A percentile compares a stretch with the other conserved stretches of the same genome.
Evolutionary conservation across 2,888 invertebrate species (phyloP).

Genomic region (Therioaphis trifolii): DNA sequence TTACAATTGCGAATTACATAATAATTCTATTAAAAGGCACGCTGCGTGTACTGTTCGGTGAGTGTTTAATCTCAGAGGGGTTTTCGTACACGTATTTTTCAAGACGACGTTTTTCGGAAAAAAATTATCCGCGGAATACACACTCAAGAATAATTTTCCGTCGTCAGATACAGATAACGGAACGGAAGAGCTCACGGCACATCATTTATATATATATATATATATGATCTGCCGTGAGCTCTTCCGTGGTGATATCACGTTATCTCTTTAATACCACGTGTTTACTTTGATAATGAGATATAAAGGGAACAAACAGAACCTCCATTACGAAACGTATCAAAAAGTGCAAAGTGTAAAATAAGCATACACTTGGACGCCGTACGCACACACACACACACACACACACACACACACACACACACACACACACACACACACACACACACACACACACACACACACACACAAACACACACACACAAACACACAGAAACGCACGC

Average conservation of each 20-base stretch:
- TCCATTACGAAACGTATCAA: constrained; percentile 27
- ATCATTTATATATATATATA: not conserved
- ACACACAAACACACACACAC: too few species aligned
- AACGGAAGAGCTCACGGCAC: not conserved
- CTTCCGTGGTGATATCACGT: not conserved
- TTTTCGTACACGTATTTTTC: too few species aligned
- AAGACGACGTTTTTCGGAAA: not conserved
- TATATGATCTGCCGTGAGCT: constrained; percentile 1
- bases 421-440: too few species aligned
- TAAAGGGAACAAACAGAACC: constrained; percentile 28
- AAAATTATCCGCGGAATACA: not conserved
- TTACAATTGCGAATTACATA: too few species aligned
- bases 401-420: too few species aligned
- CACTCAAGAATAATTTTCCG: not conserved
- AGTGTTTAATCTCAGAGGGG: too few species aligned
- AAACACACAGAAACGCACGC: too few species aligned
- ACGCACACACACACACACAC: too few species aligned
- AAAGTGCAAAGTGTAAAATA: not conserved
- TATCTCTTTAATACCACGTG: constrained; percentile 39
- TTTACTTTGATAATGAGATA: constrained; percentile 42
- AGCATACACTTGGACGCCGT: too few species aligned
- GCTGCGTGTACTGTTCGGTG: too few species aligned
- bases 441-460: too few species aligned
- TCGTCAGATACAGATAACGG: constrained; percentile 11
- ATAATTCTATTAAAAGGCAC: too few species aligned